These are phyloP conservation scores for Cantharis flavilabris DNA, from an alignment of 2,888 invertebrate species.

Conservation along the genomic window DNA sequence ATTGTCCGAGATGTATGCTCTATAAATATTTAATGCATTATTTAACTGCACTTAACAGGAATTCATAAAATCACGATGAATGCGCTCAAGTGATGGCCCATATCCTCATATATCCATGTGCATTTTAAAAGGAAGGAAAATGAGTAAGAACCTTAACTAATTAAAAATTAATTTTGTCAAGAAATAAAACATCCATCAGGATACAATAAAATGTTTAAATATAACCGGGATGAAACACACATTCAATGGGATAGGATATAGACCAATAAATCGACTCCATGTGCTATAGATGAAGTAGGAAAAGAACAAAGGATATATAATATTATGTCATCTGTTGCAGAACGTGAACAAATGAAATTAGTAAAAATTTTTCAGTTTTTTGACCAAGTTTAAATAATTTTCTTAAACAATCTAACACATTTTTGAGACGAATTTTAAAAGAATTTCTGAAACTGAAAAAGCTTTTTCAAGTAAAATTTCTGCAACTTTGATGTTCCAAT, in stretches of 20 bases:
- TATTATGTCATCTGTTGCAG: background rate
- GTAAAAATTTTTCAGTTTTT: background rate
- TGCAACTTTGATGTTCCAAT: background rate
- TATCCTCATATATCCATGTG: background rate
- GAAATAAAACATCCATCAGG: background rate
- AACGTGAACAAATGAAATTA: background rate
- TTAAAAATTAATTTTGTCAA: background rate
- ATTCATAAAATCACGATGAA: background rate
- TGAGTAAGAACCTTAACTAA: no score
- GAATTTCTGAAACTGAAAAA: background rate
- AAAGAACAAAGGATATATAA: background rate
- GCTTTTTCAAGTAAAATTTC: background rate
- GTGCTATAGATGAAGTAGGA: background rate
- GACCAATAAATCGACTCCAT: background rate
- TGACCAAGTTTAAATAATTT: background rate
- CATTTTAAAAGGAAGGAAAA: background rate
- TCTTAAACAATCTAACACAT: background rate
- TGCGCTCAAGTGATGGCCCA: background rate
- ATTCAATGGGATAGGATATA: background rate
- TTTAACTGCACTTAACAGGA: background rate
- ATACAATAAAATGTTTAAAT: background rate
- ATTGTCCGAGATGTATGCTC: background rate
- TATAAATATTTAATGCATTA: background rate
- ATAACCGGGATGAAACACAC: background rate
- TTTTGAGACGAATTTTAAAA: background rate